Evolutionary conservation across 1,140 invertebrate genomes (phyloP), one percentile per base, ranked within the genome.

Genomic region (Agraylea sexmaculata): DNA sequence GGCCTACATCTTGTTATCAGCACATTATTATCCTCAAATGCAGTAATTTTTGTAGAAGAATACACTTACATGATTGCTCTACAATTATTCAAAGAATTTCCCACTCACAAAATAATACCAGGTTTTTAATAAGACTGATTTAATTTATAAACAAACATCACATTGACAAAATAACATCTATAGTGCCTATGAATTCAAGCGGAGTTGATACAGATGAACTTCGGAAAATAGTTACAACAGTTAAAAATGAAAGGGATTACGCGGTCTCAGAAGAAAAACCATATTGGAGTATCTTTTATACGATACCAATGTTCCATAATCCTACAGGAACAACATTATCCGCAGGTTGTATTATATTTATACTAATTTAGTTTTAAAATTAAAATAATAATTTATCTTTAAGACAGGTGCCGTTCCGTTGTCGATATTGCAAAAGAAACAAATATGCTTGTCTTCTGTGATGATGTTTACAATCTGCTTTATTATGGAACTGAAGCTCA

Each of bases 391-490:
- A n/a, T n/a, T n/a, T n/a, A n/a, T 33, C 25, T 49, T 37, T 13
- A 21, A 71, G 69, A 63, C 40, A 57, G 57, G 32, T 71, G 62
- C 21, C 56, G 60, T 42, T 50, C 55, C 8, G 54, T 80, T 28
- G 57, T 79, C 0, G 47, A 60, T 18, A 52, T 78, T 21, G 73
- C 75, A 1, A 55, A 69, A 4, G 67, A 74, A 35, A 61, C 69
- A 49, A 63, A 74, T n/a, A 52, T 79, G 10, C 47, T 74, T 2
- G 55, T 80, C 10, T 51, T 70, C 0, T 74, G 73, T 46, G 78
- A 80, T 49, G 77, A 80, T 56, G 73, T 80, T 8, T 80, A 81
- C 32, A 80, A 78, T 52, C 60, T 80, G 10, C 55, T 80, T 0
- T 55, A 71, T 50, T 79, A 75, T 51, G 63, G 57, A 28, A 46